Conservation (phyloP, 2,888 invertebrate genomes). For the Cantharis flavilabris region DNA sequence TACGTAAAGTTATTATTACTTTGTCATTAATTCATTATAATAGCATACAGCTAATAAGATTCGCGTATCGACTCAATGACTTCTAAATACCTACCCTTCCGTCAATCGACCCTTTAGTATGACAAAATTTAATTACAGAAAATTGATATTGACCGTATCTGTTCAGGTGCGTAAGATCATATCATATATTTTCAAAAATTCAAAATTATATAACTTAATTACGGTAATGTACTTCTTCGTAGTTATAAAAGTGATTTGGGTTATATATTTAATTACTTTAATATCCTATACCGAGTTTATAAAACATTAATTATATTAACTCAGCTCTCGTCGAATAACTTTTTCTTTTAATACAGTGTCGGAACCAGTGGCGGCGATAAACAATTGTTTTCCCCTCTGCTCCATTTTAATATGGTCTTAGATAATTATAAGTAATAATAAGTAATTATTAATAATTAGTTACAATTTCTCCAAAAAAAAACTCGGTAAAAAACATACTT, state of each 20-base stretch:
- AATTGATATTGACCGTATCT: slow-evolving; percentile 49
- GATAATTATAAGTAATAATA: no score
- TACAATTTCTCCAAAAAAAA: no score
- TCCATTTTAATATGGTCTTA: no score
- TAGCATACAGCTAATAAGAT: slow-evolving; percentile 23
- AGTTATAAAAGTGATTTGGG: background rate
- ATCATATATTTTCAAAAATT: slow-evolving; percentile 8
- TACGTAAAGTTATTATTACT: slow-evolving; percentile 1
- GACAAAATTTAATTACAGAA: slow-evolving; percentile 44
- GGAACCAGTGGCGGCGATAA: background rate
- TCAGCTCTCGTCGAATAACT: background rate
- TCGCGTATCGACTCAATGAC: slow-evolving; percentile 27
- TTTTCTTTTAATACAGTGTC: background rate
- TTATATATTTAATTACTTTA: background rate
- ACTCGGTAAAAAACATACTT: no score
- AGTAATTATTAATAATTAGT: no score
- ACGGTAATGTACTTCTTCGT: background rate
- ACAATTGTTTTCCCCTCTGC: no score
- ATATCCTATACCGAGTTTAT: background rate
- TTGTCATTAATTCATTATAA: background rate
- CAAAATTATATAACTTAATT: slow-evolving; percentile 9
- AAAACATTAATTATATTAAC: background rate
- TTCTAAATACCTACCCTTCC: slow-evolving; percentile 34
- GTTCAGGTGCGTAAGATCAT: slow-evolving; percentile 36
- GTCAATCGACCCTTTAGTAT: slow-evolving; percentile 38